A percentile compares a stretch with the other conserved stretches of the same genome.
phyloP scores from a whole-genome alignment of 2,888 invertebrate genomes.

The Leucophora obtusa region DNA sequence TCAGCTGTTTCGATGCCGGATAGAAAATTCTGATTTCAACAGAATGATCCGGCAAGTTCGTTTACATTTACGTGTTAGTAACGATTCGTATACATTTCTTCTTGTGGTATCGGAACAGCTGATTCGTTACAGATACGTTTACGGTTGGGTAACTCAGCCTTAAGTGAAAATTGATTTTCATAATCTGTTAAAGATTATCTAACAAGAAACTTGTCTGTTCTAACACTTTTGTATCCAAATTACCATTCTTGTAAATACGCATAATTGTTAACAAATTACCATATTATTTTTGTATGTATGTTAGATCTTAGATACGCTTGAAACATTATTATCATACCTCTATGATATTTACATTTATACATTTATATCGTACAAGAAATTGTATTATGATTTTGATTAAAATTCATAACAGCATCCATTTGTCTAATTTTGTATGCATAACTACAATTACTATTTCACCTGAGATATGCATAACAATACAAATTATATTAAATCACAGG shows the following conservation, averaged over 20 bases:
- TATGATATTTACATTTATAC: neutral
- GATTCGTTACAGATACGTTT: too few species aligned
- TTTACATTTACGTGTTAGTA: too few species aligned
- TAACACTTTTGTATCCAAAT: slow-evolving; percentile 12
- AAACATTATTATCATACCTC: neutral
- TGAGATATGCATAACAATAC: neutral
- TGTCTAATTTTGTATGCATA: slow-evolving; percentile 22
- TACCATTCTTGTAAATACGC: slow-evolving; percentile 1
- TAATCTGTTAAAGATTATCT: slow-evolving; percentile 14
- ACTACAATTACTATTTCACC: neutral
- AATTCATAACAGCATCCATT: slow-evolving; percentile 40
- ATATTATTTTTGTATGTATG: neutral
- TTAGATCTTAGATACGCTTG: neutral
- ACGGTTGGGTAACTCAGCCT: too few species aligned
- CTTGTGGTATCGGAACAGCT: too few species aligned
- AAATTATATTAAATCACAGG: neutral
- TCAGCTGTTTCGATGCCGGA: too few species aligned
- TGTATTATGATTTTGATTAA: slow-evolving; percentile 24
- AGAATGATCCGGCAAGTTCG: too few species aligned
- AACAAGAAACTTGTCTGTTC: slow-evolving; percentile 18
- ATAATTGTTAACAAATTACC: slow-evolving; percentile 31
- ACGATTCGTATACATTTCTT: too few species aligned
- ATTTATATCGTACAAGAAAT: neutral
- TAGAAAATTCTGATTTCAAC: too few species aligned
- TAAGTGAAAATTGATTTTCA: slow-evolving; percentile 34